Base-by-base conservation (phyloP, 2,113 vertebrate species). In the Candoia aspera region DNA sequence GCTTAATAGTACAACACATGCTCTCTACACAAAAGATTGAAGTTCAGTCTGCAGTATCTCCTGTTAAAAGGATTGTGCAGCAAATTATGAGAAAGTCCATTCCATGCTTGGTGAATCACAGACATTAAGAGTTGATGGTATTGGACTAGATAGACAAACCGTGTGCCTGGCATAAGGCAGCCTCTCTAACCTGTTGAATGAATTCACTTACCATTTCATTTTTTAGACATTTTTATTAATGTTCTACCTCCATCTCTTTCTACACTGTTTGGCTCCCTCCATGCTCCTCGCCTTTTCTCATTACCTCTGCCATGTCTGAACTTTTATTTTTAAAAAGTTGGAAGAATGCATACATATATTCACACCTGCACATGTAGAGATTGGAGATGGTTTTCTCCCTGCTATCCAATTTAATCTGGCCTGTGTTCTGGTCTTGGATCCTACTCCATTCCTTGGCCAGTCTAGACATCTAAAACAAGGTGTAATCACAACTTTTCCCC, bases 361-460 rank as follows among this genome's bases (percentile, higher is more conserved):
- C 29, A 58, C 10, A n/a, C 79, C 1, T 1, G 13, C 8, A 59
- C 24, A 24, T 8, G 8, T 54, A 6, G 1, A 17, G 26, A 19
- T 60, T 54, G 2, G 1, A 17, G 26, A 19, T 60, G 26, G 37
- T 19, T 29, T 37, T 85, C 8, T 5, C 23, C 23, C 29, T 85
- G 42, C 83, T 19, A 60, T 5, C 8, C 57, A 42, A 33, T 42
- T 57, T 19, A 62, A 21, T 29, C 8, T 85, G n/a, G 17, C 58
- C 29, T 53, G 19, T 83, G 68, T 90, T 84, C 54, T 19, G 79
- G 24, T 3, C 15, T 23, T 84, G 10, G 1, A 33, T 5, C 33
- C 86, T 21, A 87, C 5, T 62, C 54, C 59, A 15, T 1, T 8
- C 12, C 23, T 24, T 62, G n/a, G 68, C 26, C 6, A 0, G 0